These are phyloP conservation scores for Cosmia pyralina DNA, from an alignment of 2,888 invertebrate species.

Conservation along the genomic window DNA sequence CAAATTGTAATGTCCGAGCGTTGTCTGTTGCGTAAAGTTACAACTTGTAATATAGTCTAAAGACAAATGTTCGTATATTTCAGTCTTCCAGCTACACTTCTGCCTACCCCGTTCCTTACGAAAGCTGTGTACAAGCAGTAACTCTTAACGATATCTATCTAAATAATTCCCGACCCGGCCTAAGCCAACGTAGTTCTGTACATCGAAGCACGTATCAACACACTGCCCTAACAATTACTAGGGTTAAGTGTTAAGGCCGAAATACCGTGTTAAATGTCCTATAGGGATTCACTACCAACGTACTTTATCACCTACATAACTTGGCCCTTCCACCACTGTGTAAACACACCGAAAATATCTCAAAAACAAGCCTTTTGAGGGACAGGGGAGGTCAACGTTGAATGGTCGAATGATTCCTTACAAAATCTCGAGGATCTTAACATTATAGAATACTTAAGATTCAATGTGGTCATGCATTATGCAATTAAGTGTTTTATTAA, in stretches of 20 bases:
- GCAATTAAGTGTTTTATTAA: conserved; percentile 48
- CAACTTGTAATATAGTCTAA: too few relatives aligned
- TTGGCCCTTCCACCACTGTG: conserved; percentile 72
- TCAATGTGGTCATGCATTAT: conserved; percentile 46
- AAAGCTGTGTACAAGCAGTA: conserved; percentile 17
- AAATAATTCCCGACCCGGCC: conserved; percentile 66
- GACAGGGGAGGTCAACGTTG: conserved; percentile 27
- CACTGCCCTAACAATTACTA: conserved; percentile 85
- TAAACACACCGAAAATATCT: conserved; percentile 55
- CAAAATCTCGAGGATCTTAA: conserved; percentile 74
- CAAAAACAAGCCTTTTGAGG: conserved; percentile 10
- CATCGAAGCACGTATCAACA: conserved; percentile 74
- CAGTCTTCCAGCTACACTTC: not conserved
- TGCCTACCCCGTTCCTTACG: not conserved
- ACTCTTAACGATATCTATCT: conserved; percentile 59
- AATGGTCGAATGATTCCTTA: conserved; percentile 61
- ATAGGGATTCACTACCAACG: conserved; percentile 77
- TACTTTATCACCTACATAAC: conserved; percentile 83
- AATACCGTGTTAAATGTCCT: conserved; percentile 86
- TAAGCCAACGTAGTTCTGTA: conserved; percentile 69
- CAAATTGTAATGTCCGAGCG: too few relatives aligned
- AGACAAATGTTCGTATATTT: not conserved
- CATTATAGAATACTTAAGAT: conserved; percentile 72
- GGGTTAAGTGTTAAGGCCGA: conserved; percentile 84
- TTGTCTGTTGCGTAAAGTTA: too few relatives aligned